Percentiles rank a stretch among this genome's conserved stretches.
Conservation (phyloP, 1,140 invertebrate genomes). For the Anagrus nilaparvatae region DNA sequence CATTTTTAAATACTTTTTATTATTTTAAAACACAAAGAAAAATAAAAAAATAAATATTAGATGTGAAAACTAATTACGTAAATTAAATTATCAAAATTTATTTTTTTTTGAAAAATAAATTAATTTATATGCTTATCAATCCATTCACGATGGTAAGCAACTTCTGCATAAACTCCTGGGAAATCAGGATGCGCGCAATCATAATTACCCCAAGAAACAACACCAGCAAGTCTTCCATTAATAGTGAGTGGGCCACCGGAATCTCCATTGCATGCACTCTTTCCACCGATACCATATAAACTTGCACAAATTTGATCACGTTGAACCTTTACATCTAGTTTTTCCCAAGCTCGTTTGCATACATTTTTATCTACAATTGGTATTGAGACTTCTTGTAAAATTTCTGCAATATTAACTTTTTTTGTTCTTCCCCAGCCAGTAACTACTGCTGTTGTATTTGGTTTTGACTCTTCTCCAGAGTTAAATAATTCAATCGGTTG, state of each 20-base stretch:
- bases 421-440: slow-evolving; percentile 18
- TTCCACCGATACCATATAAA: slow-evolving; percentile 18
- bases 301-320: no score
- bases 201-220: slow-evolving; percentile 48
- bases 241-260: no score
- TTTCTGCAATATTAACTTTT: not conserved
- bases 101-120: no score
- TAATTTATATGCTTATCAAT: no score
- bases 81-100: no score
- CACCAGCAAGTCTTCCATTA: slow-evolving; percentile 42
- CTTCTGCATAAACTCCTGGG: slow-evolving; percentile 53
- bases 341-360: slow-evolving; percentile 3
- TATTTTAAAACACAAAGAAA: no score
- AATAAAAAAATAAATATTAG: no score
- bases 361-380: slow-evolving; percentile 6
- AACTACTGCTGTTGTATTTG: slow-evolving; percentile 8
- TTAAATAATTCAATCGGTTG: slow-evolving; percentile 38
- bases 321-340: slow-evolving; percentile 8
- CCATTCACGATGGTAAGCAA: no score
- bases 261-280: slow-evolving; percentile 54
- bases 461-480: not conserved
- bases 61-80: no score
- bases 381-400: slow-evolving; percentile 6
- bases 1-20: no score
- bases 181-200: slow-evolving; percentile 44